Evolutionary conservation across 1,140 invertebrate genomes (phyloP), one percentile per base, ranked within the genome.

Genomic region (Nomia melanderi): DNA sequence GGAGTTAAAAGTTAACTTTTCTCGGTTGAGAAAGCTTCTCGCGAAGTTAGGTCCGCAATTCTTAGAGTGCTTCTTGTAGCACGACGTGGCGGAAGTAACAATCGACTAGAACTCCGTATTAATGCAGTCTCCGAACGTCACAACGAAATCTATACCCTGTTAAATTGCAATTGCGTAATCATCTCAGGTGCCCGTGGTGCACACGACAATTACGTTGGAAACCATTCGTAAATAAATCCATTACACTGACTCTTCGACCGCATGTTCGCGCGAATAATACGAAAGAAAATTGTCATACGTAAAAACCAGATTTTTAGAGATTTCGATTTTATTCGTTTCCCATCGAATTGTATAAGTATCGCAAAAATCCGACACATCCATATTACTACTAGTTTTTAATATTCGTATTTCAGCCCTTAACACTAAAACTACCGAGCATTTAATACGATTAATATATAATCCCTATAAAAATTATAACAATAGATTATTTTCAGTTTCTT

Each of bases 121-220:
- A 82, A 39, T 59, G 71, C 65, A 59, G 72, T 57, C 66, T 69
- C 41, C 27, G 60, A 39, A 57, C 77, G 77, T 66, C 77, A 70
- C 54, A 80, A 64, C 63, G 62, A 56, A 53, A 76, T 63, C 78
- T 47, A 44, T 56, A 62, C 62, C 59, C 56, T 47, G 54, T 80
- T 70, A 74, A 81, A 74, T 81, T 73, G 47, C 59, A 75, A 84
- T 84, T 84, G 84, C 78, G 70, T 81, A 84, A 84, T 69, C 78
- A 44, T 53, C 66, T 70, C 77, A 77, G 72, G 69, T 87, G 85
- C 54, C 66, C 31, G 60, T 65, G 64, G 62, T 23, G 54, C 60
- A 62, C 64, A 20, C 60, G 69, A 73, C 62, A 25, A 47, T 67
- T 47, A 63, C 66, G 50, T 41, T 33, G 57, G 50, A 53, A 72